Conservation (phyloP, 2,113 vertebrate genomes). For the Microcebus jonahi region DNA sequence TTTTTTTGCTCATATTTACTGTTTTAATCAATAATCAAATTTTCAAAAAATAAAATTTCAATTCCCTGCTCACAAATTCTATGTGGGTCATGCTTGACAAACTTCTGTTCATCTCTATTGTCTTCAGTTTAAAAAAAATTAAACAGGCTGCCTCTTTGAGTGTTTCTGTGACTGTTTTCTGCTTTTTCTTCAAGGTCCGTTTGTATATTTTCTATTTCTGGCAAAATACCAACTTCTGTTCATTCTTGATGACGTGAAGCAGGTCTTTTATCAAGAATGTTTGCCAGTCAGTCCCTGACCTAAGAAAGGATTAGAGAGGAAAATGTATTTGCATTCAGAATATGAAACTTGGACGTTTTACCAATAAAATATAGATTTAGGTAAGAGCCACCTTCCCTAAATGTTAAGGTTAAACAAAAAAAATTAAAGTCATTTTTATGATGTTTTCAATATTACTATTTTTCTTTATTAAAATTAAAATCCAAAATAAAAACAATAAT, state of each 20-base stretch:
- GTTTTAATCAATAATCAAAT: not conserved
- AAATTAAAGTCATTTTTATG: not conserved
- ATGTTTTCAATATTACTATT: not conserved
- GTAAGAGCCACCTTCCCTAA: not conserved
- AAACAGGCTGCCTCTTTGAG: not conserved
- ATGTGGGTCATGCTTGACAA: not conserved
- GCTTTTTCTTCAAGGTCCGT: not conserved
- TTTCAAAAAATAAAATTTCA: not conserved
- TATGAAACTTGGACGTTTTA: not conserved
- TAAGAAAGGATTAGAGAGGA: not conserved
- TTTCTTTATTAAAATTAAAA: not conserved
- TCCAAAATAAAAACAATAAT: not conserved
- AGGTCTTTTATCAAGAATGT: not conserved
- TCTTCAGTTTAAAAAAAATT: not conserved
- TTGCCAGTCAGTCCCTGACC: not conserved
- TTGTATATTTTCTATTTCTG: not conserved
- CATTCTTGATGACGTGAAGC: not conserved
- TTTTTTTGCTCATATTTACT: not conserved
- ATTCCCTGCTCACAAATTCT: not conserved
- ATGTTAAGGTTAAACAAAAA: too few relatives aligned
- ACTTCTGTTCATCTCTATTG: not conserved
- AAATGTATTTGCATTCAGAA: not conserved
- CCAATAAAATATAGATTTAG: not conserved
- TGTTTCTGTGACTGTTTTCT: not conserved
- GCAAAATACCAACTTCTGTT: not conserved